Conservation (phyloP, 2,888 invertebrate genomes). For the Phengaris alcon region DNA sequence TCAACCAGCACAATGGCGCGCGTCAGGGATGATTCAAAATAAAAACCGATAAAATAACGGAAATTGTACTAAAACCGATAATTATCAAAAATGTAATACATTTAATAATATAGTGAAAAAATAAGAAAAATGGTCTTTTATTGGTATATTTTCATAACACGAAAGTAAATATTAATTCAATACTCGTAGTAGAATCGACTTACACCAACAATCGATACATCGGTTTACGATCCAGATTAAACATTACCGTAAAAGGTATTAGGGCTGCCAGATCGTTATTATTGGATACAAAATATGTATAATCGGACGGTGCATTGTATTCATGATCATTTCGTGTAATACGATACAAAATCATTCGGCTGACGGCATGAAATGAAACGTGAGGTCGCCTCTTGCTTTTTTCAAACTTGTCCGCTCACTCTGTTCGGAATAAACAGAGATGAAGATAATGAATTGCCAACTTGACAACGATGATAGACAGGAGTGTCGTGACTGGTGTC, state of each 20-base stretch:
- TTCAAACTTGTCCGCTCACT: too few relatives aligned
- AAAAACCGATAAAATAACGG: constrained; percentile 46
- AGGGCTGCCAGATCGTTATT: too few relatives aligned
- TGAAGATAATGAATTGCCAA: too few relatives aligned
- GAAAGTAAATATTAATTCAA: background rate
- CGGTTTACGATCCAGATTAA: background rate
- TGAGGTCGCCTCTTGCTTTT: too few relatives aligned
- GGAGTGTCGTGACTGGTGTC: too few relatives aligned
- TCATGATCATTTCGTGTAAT: too few relatives aligned
- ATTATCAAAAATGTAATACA: background rate
- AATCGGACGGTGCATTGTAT: too few relatives aligned
- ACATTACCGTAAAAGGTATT: background rate
- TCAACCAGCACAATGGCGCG: constrained; percentile 67
- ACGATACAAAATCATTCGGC: too few relatives aligned
- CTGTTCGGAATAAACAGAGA: too few relatives aligned
- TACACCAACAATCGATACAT: background rate
- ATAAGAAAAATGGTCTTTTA: background rate
- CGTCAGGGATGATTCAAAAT: constrained; percentile 49
- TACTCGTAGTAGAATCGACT: background rate
- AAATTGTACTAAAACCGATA: background rate
- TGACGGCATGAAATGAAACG: too few relatives aligned
- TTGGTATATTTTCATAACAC: background rate
- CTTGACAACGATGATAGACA: too few relatives aligned
- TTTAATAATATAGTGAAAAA: background rate
- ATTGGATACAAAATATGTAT: too few relatives aligned